phyloP scores from a whole-genome alignment of 2,888 invertebrate species.

The Napeogenes sylphis region DNA sequence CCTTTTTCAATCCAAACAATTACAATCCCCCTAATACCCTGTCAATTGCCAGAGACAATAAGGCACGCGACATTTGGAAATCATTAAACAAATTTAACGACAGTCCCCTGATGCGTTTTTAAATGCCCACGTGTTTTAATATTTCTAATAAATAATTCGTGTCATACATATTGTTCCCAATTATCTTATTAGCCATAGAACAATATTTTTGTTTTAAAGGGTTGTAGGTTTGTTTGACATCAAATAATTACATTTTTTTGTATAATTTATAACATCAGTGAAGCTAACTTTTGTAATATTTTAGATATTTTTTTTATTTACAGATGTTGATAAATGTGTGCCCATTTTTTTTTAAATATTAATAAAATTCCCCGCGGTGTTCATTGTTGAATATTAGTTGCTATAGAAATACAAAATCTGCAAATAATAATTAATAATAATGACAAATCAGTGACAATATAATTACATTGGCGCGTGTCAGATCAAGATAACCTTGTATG shows the following conservation, averaged over 20 bases:
- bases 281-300: too few relatives aligned
- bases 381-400: background rate
- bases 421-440: conserved; percentile 15
- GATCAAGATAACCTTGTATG: background rate
- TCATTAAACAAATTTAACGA: conserved; percentile 38
- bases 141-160: conserved; percentile 35
- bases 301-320: too few relatives aligned
- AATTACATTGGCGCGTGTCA: conserved; percentile 17
- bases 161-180: conserved; percentile 29
- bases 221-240: too few relatives aligned
- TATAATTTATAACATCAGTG: conserved; percentile 1
- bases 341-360: background rate
- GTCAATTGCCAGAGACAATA: conserved; percentile 24
- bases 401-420: conserved; percentile 21
- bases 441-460: conserved; percentile 22
- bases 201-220: too few relatives aligned
- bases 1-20: too few relatives aligned
- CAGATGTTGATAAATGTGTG: too few relatives aligned
- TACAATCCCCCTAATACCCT: too few relatives aligned
- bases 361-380: conserved; percentile 6
- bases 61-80: conserved; percentile 41
- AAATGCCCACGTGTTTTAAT: conserved; percentile 52
- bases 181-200: conserved; percentile 17
- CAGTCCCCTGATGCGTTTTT: conserved; percentile 50
- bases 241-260: too few relatives aligned